Base-by-base conservation (phyloP, 2,113 vertebrate genomes). In the Eulemur rufifrons region DNA sequence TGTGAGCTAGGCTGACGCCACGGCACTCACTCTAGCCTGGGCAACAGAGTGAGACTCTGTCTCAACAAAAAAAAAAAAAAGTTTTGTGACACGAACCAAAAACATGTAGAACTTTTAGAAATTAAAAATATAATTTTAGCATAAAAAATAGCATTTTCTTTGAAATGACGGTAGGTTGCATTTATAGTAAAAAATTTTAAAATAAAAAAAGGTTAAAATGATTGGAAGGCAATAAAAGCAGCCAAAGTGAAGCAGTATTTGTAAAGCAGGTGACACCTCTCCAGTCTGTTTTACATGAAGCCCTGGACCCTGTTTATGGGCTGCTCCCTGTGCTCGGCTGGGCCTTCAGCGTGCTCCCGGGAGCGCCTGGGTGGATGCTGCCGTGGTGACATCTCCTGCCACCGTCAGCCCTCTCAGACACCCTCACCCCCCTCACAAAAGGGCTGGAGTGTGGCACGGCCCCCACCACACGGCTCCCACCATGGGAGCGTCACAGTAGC, bases 401-500 rank as follows among this genome's bases (percentile, higher is more conserved):
- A 14, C 27, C 1, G 8, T 6, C 47, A 21, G 54, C 18, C 59
- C 37, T 63, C 27, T 89, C 74, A 29, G 23, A 23, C 4, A 12
- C 3, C 4, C 3, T 2, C 11, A 9, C 4, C 10, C 0, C 15
- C 12, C 8, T 29, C 32, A 15, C 9, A 5, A n/a, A 39, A 61
- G 47, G 39, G 5, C 11, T 54, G 54, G 15, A 6, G 27, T 83
- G 12, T 34, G n/a, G 2, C 52, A 5, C 13, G 29, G 21, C 25
- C 17, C 59, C 11, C 18, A 29, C 23, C 42, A 13, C 8, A 37
- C 42, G 39, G 39, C 39, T 39, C 39, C 39, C 39, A 39, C 39
- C 34, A 0, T 13, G 69, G 34, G 11, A n/a, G 5, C 47, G 0
- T 0, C 6, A 2, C 23, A 45, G 1, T 2, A 3, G 14, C 77